These are phyloP conservation scores for Scolopax bukidnonensis DNA, from an alignment of 2,797 vertebrate species.

Conservation along the genomic window DNA sequence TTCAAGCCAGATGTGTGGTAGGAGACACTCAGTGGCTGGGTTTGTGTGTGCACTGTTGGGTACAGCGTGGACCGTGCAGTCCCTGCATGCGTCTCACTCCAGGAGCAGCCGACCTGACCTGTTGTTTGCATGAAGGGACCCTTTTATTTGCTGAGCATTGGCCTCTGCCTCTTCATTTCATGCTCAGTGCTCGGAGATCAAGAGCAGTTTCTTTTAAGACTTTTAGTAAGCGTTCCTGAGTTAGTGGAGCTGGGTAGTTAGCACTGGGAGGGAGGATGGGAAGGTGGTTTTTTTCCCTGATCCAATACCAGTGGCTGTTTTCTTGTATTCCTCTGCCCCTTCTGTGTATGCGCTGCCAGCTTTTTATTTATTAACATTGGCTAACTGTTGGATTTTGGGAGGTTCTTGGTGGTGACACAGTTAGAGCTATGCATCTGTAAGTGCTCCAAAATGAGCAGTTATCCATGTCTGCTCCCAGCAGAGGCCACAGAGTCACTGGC, in stretches of 20 bases:
- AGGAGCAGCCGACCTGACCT: not conserved
- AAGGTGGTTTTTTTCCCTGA: not conserved
- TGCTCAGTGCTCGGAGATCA: not conserved
- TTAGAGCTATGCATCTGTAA: not conserved
- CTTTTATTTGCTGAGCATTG: not conserved
- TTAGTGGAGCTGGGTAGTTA: not conserved
- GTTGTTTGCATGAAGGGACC: not conserved
- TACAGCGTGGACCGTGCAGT: not conserved
- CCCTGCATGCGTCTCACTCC: not conserved
- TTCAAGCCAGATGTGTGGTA: not conserved
- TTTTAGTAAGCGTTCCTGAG: not conserved
- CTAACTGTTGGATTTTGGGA: not conserved
- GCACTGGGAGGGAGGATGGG: not conserved
- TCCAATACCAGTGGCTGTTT: not conserved
- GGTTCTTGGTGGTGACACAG: not conserved
- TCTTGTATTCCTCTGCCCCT: not conserved
- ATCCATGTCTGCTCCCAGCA: not conserved
- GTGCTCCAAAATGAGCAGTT: not conserved
- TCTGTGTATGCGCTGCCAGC: not conserved
- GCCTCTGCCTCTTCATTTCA: constrained; percentile 32
- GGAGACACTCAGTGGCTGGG: rapidly evolving
- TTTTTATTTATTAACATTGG: not conserved
- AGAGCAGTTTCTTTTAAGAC: constrained; percentile 2
- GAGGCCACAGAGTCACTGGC: not conserved
- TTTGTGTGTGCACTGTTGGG: rapidly evolving